Conservation (phyloP, 2,113 vertebrate genomes). For the Brienomyrus longianalis region DNA sequence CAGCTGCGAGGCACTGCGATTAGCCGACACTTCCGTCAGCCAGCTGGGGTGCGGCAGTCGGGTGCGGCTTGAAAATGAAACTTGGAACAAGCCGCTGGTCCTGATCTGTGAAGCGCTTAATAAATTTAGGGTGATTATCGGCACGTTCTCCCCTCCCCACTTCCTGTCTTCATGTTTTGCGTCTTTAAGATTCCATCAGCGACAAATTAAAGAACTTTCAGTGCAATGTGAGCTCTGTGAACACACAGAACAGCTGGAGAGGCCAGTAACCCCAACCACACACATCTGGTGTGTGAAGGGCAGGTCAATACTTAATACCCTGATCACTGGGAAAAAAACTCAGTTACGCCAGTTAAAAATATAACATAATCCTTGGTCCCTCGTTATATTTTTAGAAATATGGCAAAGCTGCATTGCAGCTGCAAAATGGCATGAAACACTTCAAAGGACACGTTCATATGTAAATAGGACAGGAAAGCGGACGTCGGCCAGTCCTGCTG, state of each 20-base stretch:
- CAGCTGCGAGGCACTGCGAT: slow-evolving; percentile 34
- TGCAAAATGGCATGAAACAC: background rate
- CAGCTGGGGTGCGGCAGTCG: background rate
- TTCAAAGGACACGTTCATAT: background rate
- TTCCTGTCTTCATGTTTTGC: slow-evolving; percentile 18
- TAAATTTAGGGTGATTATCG: slow-evolving; percentile 48
- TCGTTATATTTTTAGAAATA: background rate
- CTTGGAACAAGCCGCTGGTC: slow-evolving; percentile 36
- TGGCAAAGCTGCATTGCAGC: background rate
- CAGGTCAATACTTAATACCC: background rate
- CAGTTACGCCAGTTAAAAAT: background rate
- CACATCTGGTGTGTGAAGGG: background rate
- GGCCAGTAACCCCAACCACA: background rate
- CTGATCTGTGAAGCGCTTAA: slow-evolving; percentile 45
- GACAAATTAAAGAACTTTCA: background rate
- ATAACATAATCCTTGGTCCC: background rate
- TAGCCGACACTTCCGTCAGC: slow-evolving; percentile 30
- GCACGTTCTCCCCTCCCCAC: background rate
- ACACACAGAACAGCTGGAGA: slow-evolving; percentile 20
- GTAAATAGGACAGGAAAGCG: background rate
- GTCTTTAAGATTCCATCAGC: slow-evolving; percentile 3
- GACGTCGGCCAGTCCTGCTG: background rate
- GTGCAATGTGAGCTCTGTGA: background rate
- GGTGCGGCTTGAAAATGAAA: slow-evolving; percentile 32
- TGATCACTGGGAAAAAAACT: background rate